Evolutionary conservation across 2,113 vertebrate genomes (phyloP).

Genomic region (Cricetomys ansorgei): DNA sequence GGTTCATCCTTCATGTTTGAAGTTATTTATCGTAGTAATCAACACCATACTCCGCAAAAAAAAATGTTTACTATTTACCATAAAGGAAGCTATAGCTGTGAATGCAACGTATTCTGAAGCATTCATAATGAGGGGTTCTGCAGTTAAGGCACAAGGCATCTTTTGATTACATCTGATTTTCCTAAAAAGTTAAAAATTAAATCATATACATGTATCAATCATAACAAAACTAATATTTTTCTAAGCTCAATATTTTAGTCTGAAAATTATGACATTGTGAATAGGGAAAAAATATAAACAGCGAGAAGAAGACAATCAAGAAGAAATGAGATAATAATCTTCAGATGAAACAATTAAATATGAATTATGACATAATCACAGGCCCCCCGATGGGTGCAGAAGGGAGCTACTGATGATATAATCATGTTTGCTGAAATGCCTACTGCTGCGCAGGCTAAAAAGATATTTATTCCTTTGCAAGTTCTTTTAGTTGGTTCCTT

Average conservation of each 20-base stretch:
- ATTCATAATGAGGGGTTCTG: background rate
- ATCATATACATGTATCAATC: constrained; percentile 77
- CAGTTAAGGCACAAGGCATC: constrained; percentile 46
- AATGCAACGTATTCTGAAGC: background rate
- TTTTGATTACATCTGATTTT: constrained; percentile 72
- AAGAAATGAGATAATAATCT: constrained; percentile 81
- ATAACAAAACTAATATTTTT: constrained; percentile 78
- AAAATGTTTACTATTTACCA: constrained; percentile 37
- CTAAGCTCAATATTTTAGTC: constrained; percentile 76
- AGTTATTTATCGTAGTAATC: constrained; percentile 69
- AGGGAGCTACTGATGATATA: constrained; percentile 80
- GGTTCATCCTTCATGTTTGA: constrained; percentile 39
- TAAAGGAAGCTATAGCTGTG: background rate
- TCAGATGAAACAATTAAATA: constrained; percentile 83
- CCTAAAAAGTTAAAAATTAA: constrained; percentile 81
- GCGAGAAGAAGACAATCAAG: constrained; percentile 78
- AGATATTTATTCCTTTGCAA: constrained; percentile 41
- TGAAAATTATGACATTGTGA: constrained; percentile 75
- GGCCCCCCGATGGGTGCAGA: constrained; percentile 77
- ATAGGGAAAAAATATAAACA: constrained; percentile 78
- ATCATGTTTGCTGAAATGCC: constrained; percentile 65
- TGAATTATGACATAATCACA: constrained; percentile 82
- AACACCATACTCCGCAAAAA: constrained; percentile 33
- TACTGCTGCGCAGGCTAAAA: constrained; percentile 54
- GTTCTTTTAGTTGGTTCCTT: constrained; percentile 41